Percentiles rank a stretch among this genome's conserved stretches.
phyloP scores from a whole-genome alignment of 1,140 invertebrate genomes.

The Drosophila navojoa region DNA sequence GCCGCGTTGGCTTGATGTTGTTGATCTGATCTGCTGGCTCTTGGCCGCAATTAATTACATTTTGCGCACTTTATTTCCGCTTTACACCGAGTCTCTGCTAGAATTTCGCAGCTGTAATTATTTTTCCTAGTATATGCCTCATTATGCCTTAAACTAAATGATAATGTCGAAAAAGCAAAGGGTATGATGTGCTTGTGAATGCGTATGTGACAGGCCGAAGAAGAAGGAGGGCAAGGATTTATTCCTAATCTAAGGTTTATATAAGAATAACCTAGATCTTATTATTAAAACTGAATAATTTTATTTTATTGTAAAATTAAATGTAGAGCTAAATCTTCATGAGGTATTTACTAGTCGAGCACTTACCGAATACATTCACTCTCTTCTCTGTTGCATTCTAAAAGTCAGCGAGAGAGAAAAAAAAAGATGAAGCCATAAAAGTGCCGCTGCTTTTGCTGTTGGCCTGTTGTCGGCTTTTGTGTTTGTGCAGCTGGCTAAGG shows the following conservation, averaged over 20 bases:
- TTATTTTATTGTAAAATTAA: too few species aligned
- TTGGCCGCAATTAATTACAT: constrained; percentile 74
- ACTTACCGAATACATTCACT: not conserved
- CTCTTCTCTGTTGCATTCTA: constrained; percentile 8
- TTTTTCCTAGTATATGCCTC: constrained; percentile 50
- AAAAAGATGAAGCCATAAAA: constrained; percentile 72
- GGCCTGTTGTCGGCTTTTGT: constrained; percentile 42
- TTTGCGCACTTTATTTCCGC: constrained; percentile 80
- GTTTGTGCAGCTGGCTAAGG: constrained; percentile 57
- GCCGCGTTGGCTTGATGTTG: constrained; percentile 3
- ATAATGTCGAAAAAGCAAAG: too few species aligned
- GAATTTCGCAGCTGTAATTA: constrained; percentile 67
- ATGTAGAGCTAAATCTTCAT: not conserved
- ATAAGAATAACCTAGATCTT: too few species aligned
- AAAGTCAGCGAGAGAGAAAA: constrained; percentile 27
- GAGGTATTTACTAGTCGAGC: not conserved
- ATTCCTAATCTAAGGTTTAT: too few species aligned
- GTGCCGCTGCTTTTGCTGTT: constrained; percentile 62
- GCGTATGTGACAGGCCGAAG: too few species aligned
- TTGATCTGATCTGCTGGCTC: constrained; percentile 21
- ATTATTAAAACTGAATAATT: too few species aligned
- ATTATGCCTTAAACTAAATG: constrained; percentile 30
- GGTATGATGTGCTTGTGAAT: too few species aligned
- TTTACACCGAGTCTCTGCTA: constrained; percentile 54
- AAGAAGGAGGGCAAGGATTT: too few species aligned